Conservation (phyloP, 2,113 vertebrate genomes). For the Camelus dromedarius region DNA sequence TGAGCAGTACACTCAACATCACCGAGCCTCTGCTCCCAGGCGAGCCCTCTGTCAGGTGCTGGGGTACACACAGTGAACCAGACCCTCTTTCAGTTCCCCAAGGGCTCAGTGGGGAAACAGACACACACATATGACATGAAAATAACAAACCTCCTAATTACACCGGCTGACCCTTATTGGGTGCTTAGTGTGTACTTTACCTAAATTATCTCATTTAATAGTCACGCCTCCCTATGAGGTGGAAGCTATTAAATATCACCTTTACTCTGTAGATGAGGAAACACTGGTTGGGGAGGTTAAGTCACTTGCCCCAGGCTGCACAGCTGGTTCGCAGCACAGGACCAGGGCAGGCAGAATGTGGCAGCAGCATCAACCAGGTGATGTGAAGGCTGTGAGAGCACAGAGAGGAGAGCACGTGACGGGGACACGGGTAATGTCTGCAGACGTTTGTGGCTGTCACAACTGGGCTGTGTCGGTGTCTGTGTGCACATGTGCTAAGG, state of each 20-base stretch:
- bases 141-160: background rate
- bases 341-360: background rate
- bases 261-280: background rate
- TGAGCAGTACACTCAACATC: background rate
- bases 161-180: background rate
- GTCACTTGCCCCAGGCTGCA: background rate
- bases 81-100: background rate
- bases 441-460: background rate
- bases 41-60: background rate
- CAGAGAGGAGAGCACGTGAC: background rate
- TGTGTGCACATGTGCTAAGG: background rate
- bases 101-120: background rate
- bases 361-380: rapidly evolving
- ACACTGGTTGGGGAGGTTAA: background rate
- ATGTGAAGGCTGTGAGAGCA: background rate
- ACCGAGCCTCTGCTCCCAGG: background rate
- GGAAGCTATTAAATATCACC: background rate
- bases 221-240: background rate
- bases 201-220: background rate
- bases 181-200: no score
- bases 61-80: background rate
- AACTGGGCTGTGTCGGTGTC: background rate
- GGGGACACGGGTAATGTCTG: background rate
- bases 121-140: background rate
- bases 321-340: no score